phyloP scores from a whole-genome alignment of 2,797 vertebrate species.

The Enteromius mattozi region DNA sequence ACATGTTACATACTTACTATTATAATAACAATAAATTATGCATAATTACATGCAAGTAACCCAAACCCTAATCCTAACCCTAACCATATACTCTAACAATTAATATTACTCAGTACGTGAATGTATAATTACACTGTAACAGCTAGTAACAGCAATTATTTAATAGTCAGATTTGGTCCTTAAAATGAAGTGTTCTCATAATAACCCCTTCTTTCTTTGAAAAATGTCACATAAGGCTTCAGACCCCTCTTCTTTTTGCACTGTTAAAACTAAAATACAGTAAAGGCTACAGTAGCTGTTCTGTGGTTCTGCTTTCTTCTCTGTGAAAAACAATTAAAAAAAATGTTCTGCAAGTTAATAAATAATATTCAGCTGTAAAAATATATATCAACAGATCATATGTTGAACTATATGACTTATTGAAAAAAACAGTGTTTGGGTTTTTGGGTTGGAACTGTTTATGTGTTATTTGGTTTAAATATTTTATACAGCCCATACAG shows the following conservation, averaged over 20 bases:
- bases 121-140: no score
- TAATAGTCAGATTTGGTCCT: not conserved
- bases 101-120: no score
- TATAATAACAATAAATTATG: no score
- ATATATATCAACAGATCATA: no score
- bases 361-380: constrained; percentile 18
- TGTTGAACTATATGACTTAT: constrained; percentile 11
- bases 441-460: not conserved
- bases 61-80: no score
- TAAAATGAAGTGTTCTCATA: not conserved
- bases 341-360: not conserved
- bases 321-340: not conserved
- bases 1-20: no score
- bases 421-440: constrained; percentile 7
- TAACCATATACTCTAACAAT: no score
- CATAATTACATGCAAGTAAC: not conserved
- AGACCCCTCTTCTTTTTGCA: not conserved
- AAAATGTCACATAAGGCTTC: not conserved
- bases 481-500: not conserved
- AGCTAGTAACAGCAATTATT: no score
- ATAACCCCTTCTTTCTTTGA: not conserved
- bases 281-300: not conserved
- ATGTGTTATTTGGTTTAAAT: constrained; percentile 18
- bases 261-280: not conserved
- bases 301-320: not conserved